Conservation (phyloP, 2,113 vertebrate species). For the Sula dactylatra region DNA sequence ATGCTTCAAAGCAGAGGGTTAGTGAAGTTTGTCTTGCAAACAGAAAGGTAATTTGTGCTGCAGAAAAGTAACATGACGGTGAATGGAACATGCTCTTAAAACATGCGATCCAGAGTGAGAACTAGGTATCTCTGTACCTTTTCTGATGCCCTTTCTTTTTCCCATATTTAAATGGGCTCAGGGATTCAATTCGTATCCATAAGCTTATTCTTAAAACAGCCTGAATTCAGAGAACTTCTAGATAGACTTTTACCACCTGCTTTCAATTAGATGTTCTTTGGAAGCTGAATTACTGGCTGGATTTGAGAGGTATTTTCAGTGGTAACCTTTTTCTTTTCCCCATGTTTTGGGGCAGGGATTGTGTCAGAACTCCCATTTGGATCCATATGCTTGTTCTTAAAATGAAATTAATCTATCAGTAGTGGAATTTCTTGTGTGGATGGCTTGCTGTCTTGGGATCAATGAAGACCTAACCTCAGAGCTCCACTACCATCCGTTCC, state of each 20-base stretch:
- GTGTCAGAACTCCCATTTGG: neutral
- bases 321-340: neutral
- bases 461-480: neutral
- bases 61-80: neutral
- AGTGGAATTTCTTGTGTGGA: neutral
- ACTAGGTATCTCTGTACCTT: neutral
- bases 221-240: neutral
- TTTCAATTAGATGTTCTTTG: neutral
- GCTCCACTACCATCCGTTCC: neutral
- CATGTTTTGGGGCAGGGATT: rapidly evolving
- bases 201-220: neutral
- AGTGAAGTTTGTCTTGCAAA: neutral
- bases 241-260: neutral
- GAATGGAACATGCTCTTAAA: neutral
- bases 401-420: neutral
- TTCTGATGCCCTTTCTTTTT: neutral
- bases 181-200: neutral
- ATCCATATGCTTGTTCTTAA: neutral
- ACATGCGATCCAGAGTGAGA: neutral
- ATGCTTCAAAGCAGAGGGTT: neutral
- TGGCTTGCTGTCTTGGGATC: neutral
- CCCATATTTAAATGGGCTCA: neutral
- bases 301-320: neutral
- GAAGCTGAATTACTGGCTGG: neutral
- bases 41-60: neutral